These are phyloP conservation scores for Melanotaenia pygmaea DNA, from an alignment of 2,797 vertebrate genomes.

Conservation along the genomic window DNA sequence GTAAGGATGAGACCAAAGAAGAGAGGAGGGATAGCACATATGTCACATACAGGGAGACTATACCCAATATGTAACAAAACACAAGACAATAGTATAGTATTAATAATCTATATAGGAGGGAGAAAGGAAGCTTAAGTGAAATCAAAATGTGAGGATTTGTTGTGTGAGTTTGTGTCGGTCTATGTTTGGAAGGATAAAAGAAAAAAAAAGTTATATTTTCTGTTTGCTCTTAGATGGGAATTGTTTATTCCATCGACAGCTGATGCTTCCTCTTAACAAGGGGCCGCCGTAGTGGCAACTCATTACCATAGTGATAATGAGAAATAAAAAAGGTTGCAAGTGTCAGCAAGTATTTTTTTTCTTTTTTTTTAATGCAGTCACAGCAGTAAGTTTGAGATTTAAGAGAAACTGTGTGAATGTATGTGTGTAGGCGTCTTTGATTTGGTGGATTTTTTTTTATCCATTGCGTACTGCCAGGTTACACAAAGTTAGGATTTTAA, in stretches of 20 bases:
- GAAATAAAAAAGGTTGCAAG: conserved; percentile 66
- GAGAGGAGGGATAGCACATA: neutral
- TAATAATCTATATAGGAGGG: neutral
- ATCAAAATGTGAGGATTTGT: conserved; percentile 22
- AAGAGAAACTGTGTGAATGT: neutral
- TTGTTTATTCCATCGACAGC: conserved; percentile 62
- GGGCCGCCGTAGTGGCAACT: conserved; percentile 56
- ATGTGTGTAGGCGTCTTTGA: conserved; percentile 11
- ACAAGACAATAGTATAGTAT: neutral
- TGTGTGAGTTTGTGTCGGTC: conserved; percentile 23
- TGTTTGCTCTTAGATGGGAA: conserved; percentile 19
- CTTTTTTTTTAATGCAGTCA: conserved; percentile 28
- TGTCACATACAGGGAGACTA: conserved; percentile 14
- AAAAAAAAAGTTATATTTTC: conserved; percentile 44
- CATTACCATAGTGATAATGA: conserved; percentile 76
- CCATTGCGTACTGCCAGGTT: neutral
- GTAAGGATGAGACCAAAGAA: conserved; percentile 27
- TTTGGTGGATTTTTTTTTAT: conserved; percentile 17
- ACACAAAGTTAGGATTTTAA: conserved; percentile 1
- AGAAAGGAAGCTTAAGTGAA: conserved; percentile 20
- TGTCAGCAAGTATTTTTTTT: conserved; percentile 62
- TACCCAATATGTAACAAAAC: conserved; percentile 12
- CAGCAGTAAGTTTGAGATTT: conserved; percentile 35
- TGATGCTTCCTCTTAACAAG: conserved; percentile 60
- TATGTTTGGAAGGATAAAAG: conserved; percentile 42